A percentile compares a stretch with the other conserved stretches of the same genome.
These are phyloP conservation scores for Oryzias curvinotus DNA, from an alignment of 2,113 vertebrate species.

Conservation along the genomic window DNA sequence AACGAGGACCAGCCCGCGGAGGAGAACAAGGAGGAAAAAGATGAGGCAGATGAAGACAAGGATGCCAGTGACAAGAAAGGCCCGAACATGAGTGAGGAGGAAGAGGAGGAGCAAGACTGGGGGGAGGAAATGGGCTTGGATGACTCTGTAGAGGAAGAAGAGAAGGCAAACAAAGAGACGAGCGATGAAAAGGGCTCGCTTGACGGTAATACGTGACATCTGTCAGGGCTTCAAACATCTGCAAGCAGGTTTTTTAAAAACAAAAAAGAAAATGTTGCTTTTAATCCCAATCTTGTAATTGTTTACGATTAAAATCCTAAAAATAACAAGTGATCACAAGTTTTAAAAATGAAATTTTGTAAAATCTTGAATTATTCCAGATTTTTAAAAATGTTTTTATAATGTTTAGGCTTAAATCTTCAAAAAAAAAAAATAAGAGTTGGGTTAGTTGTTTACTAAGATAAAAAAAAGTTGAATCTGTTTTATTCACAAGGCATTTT, in stretches of 20 bases:
- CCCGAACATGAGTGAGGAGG: neutral
- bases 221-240: neutral
- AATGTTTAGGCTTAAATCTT: too few relatives aligned
- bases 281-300: too few relatives aligned
- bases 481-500: neutral
- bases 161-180: neutral
- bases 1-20: neutral
- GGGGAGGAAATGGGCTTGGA: neutral
- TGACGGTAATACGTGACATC: constrained; percentile 10
- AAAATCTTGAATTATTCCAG: too few relatives aligned
- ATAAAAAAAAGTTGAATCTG: too few relatives aligned
- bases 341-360: too few relatives aligned
- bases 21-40: neutral
- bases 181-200: neutral
- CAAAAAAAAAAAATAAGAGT: too few relatives aligned
- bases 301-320: too few relatives aligned
- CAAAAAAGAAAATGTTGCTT: too few relatives aligned
- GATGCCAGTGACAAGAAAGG: neutral
- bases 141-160: neutral
- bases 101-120: neutral
- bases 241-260: neutral
- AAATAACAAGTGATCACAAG: too few relatives aligned
- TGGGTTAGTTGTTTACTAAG: too few relatives aligned
- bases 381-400: too few relatives aligned
- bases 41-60: neutral